Percentiles rank a stretch among this genome's conserved stretches.
These are phyloP conservation scores for Coleophora flavipennella DNA, from an alignment of 2,888 invertebrate genomes.

Conservation along the genomic window DNA sequence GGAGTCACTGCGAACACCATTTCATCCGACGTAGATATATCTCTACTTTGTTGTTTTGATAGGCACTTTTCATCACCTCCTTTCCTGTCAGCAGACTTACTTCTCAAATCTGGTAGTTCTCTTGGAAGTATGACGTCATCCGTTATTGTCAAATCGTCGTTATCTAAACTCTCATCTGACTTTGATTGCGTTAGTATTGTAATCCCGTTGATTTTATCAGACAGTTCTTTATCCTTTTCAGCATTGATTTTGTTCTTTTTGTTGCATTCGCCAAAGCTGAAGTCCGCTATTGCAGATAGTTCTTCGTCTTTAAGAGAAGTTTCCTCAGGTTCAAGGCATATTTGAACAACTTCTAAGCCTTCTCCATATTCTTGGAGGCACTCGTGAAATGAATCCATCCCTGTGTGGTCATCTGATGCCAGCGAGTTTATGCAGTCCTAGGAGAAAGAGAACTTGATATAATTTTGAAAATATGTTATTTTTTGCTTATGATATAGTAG, in stretches of 20 bases:
- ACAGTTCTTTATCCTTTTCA: conserved; percentile 24
- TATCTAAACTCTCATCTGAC: conserved; percentile 58
- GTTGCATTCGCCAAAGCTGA: conserved; percentile 56
- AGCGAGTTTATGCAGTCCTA: conserved; percentile 71
- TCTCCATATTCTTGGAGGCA: conserved; percentile 77
- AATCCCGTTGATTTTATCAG: conserved; percentile 34
- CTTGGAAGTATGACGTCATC: conserved; percentile 57
- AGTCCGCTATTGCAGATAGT: conserved; percentile 54
- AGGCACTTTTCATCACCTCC: conserved; percentile 36
- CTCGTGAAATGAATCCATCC: conserved; percentile 76
- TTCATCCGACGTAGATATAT: conserved; percentile 67
- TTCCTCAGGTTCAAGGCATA: conserved; percentile 74
- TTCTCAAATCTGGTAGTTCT: conserved; percentile 47
- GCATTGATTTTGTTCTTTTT: conserved; percentile 26
- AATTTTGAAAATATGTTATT: no score
- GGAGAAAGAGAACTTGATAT: conserved; percentile 12
- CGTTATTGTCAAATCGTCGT: conserved; percentile 65
- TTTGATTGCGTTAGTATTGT: conserved; percentile 45
- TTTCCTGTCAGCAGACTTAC: conserved; percentile 40
- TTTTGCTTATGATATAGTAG: no score
- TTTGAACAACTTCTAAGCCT: conserved; percentile 74
- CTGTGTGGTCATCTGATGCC: conserved; percentile 75
- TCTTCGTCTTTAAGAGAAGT: conserved; percentile 68
- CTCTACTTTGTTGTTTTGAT: conserved; percentile 64
- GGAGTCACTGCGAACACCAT: conserved; percentile 70